Evolutionary conservation across 1,140 invertebrate genomes (phyloP).

Genomic region (Caenorhabditis latens): DNA sequence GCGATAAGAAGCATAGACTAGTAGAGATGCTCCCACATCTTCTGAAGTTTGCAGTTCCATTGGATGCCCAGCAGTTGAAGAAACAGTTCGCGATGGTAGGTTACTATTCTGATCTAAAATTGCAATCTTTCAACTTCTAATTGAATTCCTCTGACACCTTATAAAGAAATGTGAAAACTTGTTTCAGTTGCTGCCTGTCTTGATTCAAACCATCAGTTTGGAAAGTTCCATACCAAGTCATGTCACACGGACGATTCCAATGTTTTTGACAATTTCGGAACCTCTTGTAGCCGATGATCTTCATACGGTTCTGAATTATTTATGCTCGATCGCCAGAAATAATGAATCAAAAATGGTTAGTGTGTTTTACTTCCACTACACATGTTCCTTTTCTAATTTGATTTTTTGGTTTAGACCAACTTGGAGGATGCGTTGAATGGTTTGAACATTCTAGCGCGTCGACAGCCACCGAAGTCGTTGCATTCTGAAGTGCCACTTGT

Average conservation of each 20-base stretch:
- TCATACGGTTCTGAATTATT: conserved; percentile 11
- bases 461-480: conserved; percentile 46
- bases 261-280: conserved; percentile 39
- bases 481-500: conserved; percentile 55
- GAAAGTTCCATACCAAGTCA: conserved; percentile 25
- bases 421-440: conserved; percentile 51
- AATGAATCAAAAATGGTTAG: neutral
- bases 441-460: conserved; percentile 34
- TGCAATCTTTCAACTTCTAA: neutral
- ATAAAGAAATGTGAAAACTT: neutral
- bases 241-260: conserved; percentile 35
- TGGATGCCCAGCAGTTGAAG: conserved; percentile 28
- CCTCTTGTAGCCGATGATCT: neutral
- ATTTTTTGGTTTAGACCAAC: conserved; percentile 35
- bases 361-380: neutral
- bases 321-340: conserved; percentile 11
- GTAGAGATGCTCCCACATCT: conserved; percentile 42
- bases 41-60: neutral
- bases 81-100: conserved; percentile 37
- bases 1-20: neutral
- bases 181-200: conserved; percentile 39
- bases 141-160: neutral
- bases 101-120: neutral
- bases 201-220: conserved; percentile 33
- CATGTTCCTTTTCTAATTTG: neutral